Evolutionary conservation across 2,113 vertebrate species (phyloP), one percentile per base, ranked within the genome.

Genomic region (Notiomystis cincta): DNA sequence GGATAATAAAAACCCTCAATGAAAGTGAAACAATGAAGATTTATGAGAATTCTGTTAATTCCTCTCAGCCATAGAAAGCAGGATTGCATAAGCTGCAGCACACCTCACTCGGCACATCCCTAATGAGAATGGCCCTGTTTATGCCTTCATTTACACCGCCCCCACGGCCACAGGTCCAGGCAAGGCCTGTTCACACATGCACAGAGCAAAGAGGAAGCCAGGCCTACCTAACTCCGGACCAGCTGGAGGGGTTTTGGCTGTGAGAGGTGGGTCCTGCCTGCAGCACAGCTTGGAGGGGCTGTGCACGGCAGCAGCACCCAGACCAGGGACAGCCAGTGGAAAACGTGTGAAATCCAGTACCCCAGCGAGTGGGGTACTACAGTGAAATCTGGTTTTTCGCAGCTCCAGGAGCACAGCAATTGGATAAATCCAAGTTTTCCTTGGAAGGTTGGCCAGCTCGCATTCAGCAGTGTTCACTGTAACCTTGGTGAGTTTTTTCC

Each of bases 21-120:
- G 92, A 88, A 82, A 96, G 62, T 50, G 70, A 88, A 95, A 72
- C 0, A 1, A 85, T 61, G 37, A 38, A 88, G 73, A 91, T 90
- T 87, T 85, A 82, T 90, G 84, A 82, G 82, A 60, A 79, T 85
- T 76, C 65, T 89, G 44, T 60, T 61, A 87, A 89, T 96, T 82
- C 87, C 48, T 95, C 50, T 2, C n/a, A 2, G 80, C 35, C 0
- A 1, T 61, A 86, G 50, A 24, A 60, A 76, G 85, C 66, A 25
- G 67, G 71, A 65, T 65, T 44, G 71, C 24, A 0, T 51, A 47
- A 91, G 82, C 10, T 2, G 16, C 45, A 82, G 90, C 58, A 21
- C 66, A 48, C 31, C 4, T 31, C 16, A 1, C 69, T 60, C 15
- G 0, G 60, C 70, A 27, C 20, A 25, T 15, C 75, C 44, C 16